Evolutionary conservation across 1,140 invertebrate genomes (phyloP).

Genomic region (Eumeta japonica): DNA sequence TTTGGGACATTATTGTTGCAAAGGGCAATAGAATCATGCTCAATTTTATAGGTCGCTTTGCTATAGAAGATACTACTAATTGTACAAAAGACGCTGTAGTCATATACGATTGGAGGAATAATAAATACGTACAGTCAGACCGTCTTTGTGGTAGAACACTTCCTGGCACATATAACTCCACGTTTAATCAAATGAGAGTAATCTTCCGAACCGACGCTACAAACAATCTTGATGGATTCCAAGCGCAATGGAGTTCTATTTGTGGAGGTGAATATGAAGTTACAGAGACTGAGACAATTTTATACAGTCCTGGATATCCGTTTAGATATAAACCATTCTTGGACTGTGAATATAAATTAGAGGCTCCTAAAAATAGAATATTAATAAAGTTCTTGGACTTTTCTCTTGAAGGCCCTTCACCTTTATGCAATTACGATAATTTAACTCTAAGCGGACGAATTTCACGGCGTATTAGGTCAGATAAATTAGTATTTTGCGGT

Average conservation of each 20-base stretch:
- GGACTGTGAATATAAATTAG: slow-evolving; percentile 70
- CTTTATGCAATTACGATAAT: slow-evolving; percentile 39
- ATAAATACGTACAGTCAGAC: slow-evolving; percentile 56
- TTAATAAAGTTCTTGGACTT: slow-evolving; percentile 37
- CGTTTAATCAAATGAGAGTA: slow-evolving; percentile 65
- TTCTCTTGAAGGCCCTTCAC: slow-evolving; percentile 35
- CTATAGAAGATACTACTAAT: slow-evolving; percentile 67
- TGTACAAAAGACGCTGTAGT: slow-evolving; percentile 77
- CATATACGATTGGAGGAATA: slow-evolving; percentile 44
- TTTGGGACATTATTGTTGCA: slow-evolving; percentile 69
- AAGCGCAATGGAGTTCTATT: slow-evolving; percentile 60
- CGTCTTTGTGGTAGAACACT: slow-evolving; percentile 71
- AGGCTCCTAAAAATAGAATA: slow-evolving; percentile 20
- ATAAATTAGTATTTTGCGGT: slow-evolving; percentile 30
- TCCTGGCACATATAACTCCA: slow-evolving; percentile 65
- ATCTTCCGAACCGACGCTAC: slow-evolving; percentile 68
- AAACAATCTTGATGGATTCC: slow-evolving; percentile 71
- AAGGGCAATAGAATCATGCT: slow-evolving; percentile 70
- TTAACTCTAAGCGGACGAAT: slow-evolving; percentile 19
- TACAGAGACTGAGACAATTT: slow-evolving; percentile 48
- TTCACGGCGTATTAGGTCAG: slow-evolving; percentile 13
- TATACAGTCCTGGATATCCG: slow-evolving; percentile 76
- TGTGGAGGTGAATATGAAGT: slow-evolving; percentile 73
- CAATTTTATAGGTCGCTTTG: slow-evolving; percentile 70
- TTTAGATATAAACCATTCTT: slow-evolving; percentile 60